Conservation (phyloP, 2,797 vertebrate genomes). For the Adelosebastes latens region DNA sequence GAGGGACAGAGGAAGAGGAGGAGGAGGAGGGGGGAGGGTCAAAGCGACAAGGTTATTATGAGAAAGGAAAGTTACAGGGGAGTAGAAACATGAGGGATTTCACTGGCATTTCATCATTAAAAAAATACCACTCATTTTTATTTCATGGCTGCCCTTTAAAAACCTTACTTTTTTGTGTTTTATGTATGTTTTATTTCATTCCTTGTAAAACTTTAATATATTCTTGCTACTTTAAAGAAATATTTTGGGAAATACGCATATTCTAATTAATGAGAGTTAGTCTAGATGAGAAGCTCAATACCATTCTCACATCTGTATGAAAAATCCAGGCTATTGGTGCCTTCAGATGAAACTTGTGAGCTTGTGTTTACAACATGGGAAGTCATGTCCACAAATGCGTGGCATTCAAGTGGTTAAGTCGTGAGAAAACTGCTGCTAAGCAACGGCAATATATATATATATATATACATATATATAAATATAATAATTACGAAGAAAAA, state of each 20-base stretch:
- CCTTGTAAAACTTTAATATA: background rate
- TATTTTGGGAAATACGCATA: background rate
- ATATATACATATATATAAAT: no score
- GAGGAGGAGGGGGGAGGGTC: slow-evolving; percentile 5
- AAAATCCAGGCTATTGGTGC: no score
- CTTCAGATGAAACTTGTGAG: no score
- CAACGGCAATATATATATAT: no score
- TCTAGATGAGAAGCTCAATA: no score
- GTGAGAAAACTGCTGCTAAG: no score
- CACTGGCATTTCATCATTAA: background rate
- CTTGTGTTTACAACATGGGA: no score
- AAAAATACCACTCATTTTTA: background rate
- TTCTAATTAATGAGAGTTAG: background rate
- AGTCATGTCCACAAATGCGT: no score
- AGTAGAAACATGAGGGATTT: background rate
- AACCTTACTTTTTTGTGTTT: no score
- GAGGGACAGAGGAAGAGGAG: slow-evolving; percentile 29
- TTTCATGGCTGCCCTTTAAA: background rate
- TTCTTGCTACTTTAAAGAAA: no score
- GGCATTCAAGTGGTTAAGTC: no score
- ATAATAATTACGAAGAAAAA: no score
- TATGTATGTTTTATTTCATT: background rate
- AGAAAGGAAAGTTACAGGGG: background rate
- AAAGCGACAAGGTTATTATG: slow-evolving; percentile 46
- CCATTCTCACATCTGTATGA: background rate